Conservation (phyloP, 1,140 invertebrate genomes). For the Chrysomallon squamiferum region DNA sequence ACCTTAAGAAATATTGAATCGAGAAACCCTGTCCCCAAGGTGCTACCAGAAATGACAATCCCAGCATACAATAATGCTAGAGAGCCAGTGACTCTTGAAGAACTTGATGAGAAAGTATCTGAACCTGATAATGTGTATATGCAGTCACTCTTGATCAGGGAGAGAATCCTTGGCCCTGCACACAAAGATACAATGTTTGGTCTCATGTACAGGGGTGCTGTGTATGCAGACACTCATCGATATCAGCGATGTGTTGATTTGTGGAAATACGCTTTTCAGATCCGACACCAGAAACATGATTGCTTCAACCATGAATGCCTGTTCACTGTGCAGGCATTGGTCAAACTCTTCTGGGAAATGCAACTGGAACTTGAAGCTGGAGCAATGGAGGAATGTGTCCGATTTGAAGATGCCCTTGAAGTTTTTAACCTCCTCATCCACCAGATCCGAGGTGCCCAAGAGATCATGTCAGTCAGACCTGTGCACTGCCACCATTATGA, state of each 20-base stretch:
- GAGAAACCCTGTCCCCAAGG: constrained; percentile 71
- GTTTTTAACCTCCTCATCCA: constrained; percentile 74
- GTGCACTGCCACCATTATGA: constrained; percentile 44
- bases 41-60: constrained; percentile 17
- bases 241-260: constrained; percentile 88
- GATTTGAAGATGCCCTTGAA: constrained; percentile 75
- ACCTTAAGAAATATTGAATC: constrained; percentile 72
- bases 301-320: constrained; percentile 87
- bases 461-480: neutral
- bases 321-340: constrained; percentile 89
- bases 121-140: constrained; percentile 95
- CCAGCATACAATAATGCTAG: constrained; percentile 82
- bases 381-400: constrained; percentile 73
- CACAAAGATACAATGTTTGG: constrained; percentile 96
- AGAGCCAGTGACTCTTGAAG: constrained; percentile 79
- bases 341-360: constrained; percentile 90
- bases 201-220: constrained; percentile 88
- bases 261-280: constrained; percentile 88
- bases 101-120: constrained; percentile 83
- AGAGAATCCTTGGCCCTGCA: constrained; percentile 89
- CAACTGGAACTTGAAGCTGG: constrained; percentile 44
- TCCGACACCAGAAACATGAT: constrained; percentile 76
- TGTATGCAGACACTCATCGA: constrained; percentile 88
- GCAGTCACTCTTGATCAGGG: constrained; percentile 90
- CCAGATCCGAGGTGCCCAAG: constrained; percentile 60